Evolutionary conservation across 2,113 vertebrate species (phyloP).

Genomic region (Pelecanus crispus): DNA sequence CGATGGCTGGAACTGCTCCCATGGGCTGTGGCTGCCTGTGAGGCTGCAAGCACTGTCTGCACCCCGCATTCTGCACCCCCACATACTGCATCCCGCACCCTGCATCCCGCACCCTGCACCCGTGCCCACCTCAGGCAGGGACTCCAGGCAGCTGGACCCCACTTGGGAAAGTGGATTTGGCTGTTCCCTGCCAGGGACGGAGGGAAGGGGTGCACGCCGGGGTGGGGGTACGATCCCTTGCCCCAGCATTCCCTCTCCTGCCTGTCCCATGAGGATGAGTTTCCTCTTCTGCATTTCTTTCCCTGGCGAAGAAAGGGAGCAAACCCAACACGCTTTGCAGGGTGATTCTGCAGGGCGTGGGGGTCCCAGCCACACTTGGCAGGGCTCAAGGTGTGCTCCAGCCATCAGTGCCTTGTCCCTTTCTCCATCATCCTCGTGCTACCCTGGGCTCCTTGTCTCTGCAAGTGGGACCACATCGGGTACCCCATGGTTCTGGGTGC

Average conservation of each 20-base stretch:
- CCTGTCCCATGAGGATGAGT: neutral
- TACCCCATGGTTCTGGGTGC: neutral
- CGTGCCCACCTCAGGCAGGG: neutral
- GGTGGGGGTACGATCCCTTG: fast-evolving
- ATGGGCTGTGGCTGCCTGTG: neutral
- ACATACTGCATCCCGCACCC: neutral
- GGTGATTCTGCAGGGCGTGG: neutral
- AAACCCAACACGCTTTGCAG: neutral
- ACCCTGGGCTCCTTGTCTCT: neutral
- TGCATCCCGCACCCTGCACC: neutral
- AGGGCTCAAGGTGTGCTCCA: neutral
- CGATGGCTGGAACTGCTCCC: neutral
- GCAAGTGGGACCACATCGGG: fast-evolving
- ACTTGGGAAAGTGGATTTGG: neutral
- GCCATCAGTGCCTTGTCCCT: neutral
- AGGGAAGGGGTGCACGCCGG: fast-evolving
- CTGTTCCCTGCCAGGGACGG: neutral
- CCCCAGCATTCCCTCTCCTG: neutral
- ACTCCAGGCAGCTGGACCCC: neutral
- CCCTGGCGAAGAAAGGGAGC: neutral
- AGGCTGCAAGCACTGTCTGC: neutral
- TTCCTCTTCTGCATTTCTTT: neutral
- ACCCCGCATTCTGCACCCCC: neutral
- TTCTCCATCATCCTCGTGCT: neutral
- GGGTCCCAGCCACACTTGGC: fast-evolving